Percentiles rank a stretch among this genome's conserved stretches.
Conservation (phyloP, 2,888 invertebrate genomes). For the Malthinus seriepunctatus region DNA sequence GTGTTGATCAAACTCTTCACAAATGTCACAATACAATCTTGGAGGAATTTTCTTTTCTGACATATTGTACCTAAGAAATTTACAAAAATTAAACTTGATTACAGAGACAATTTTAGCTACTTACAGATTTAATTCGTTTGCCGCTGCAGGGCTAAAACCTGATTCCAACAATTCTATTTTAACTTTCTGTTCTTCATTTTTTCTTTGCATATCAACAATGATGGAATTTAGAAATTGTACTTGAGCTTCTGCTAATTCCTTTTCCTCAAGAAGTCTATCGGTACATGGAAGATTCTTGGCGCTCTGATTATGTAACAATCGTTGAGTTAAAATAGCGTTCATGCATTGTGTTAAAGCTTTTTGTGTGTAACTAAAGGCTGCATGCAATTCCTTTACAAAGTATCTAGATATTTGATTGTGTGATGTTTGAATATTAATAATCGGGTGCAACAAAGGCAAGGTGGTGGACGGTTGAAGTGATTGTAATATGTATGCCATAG, state of each 20-base stretch:
- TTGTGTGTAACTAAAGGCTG: conserved; percentile 31
- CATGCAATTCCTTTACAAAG: conserved; percentile 21
- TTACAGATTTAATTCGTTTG: conserved; percentile 55
- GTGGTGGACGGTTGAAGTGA: conserved; percentile 15
- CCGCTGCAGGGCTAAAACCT: conserved; percentile 58
- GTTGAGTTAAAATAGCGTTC: conserved; percentile 32
- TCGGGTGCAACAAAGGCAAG: conserved; percentile 8
- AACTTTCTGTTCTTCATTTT: conserved; percentile 82
- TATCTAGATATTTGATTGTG: conserved; percentile 3
- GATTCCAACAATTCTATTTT: conserved; percentile 78
- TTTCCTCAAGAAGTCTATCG: conserved; percentile 61
- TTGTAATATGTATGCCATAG: conserved; percentile 29
- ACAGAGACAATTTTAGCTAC: conserved; percentile 37
- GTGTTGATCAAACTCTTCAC: conserved; percentile 94
- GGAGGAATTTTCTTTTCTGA: conserved; percentile 61
- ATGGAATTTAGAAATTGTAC: conserved; percentile 94
- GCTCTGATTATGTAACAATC: conserved; percentile 20
- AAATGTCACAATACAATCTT: conserved; percentile 95
- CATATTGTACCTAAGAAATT: conserved; percentile 41
- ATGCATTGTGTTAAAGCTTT: conserved; percentile 34
- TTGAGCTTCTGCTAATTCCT: conserved; percentile 70
- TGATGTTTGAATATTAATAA: background rate
- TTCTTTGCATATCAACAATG: conserved; percentile 93
- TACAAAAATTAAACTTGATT: background rate
- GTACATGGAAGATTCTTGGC: conserved; percentile 18